Base-by-base conservation (phyloP, 92 coral and sea anemone genomes). In the Pocillopora grandis region DNA sequence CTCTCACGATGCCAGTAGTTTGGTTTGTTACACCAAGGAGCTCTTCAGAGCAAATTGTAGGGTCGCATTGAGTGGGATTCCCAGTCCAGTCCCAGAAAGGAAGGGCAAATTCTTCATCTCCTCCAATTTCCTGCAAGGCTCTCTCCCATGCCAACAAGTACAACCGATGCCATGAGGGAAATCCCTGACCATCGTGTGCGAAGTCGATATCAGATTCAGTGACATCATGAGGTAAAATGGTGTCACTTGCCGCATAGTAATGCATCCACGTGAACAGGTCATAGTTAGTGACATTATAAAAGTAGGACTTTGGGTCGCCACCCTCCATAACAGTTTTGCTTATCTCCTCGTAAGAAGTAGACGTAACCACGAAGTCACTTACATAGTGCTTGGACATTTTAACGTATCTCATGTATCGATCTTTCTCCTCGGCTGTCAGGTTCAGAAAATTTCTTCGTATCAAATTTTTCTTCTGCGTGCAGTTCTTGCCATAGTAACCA, bases 131-230 rank as follows among this genome's bases (percentile, higher is more conserved):
- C 21, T 83, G 93, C 77, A 90, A n/a, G 12, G 90, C 15, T 78
- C 85, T 68, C 75, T 90, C 93, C 86, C 84, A 85, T 2, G 81
- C 78, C n/a, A 92, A 79, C 71, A 92, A 59, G 78, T 87, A 90
- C 80, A 87, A 76, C 6, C 96, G 87, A 56, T 92, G 96, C 96
- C 96, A 92, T 1, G 93, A 76, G 13, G 75, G 93, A 85, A 92
- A 92, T 13, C 93, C 93, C 70, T 92, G 96, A 9, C 93, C 96
- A 9, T 68, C 85, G 37, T 92, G 96, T 13, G 90, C 91, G 76
- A 92, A 90, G 86, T 90, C 93, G 52, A 90, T 87, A 60, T 6
- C 9, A 2, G 72, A 19, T 19, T 31, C 11, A 0, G 7, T 9
- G 48, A 48, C 27, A 3, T 14, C 12, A 68, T 68, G 48, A 62